Evolutionary conservation across 2,797 vertebrate genomes (phyloP), one percentile per base, ranked within the genome.

Genomic region (Oryzias dopingdopingensis): DNA sequence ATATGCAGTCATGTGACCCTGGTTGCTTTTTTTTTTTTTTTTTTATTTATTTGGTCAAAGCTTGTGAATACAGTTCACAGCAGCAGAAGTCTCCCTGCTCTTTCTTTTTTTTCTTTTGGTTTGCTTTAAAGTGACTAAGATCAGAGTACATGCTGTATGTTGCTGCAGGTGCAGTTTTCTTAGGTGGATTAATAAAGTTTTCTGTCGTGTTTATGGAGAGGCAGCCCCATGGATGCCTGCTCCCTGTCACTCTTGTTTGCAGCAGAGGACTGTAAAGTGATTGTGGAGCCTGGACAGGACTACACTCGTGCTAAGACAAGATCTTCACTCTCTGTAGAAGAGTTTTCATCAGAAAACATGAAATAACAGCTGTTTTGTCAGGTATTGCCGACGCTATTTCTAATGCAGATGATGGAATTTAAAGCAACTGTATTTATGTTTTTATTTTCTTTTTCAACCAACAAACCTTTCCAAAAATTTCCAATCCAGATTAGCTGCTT

Each of bases 41-140:
- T 18, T 86, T 77, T 74, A 53, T 50, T 74, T 77, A 72, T 75
- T 72, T 63, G 57, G 58, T 76, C 69, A 26, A 70, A 70, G 59
- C 62, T 42, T 53, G 24, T 67, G 67, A 37, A 45, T 42, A 58
- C 43, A 66, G 59, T 15, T 46, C 22, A 53, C 44, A 16, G 56
- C 74, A 57, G 26, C 23, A 1, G 43, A 44, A 8, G 55, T 61
- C 49, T 62, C 32, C 24, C 56, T 37, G 14, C 55, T 56, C 53
- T 60, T 81, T 58, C 74, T 67, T 53, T 76, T 72, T 57, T 57
- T 72, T 56, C 49, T 64, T 42, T 29, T 22, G 42, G 69, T 78
- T 83, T 84, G 73, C 84, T 87, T 70, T 65, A 41, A 42, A 48
- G 44, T 67, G 64, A 54, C 84, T 58, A 50, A 52, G 44, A 32